phyloP scores from a whole-genome alignment of 1,140 invertebrate genomes.

The Diachasmimorpha longicaudata region DNA sequence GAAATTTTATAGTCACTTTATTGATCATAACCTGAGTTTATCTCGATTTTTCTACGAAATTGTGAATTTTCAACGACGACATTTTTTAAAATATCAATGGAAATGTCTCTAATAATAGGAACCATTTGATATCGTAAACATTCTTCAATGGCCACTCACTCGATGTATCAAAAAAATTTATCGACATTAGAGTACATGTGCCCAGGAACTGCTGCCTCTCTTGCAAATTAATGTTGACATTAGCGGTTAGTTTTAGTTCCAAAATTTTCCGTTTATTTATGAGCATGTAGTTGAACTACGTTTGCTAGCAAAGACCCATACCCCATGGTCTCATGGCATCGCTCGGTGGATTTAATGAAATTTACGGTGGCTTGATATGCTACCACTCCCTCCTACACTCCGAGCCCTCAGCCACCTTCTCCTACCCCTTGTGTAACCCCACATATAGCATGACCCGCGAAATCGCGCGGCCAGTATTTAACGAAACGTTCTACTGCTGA shows the following conservation, averaged over 20 bases:
- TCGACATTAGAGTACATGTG: no score
- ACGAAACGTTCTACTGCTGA: neutral
- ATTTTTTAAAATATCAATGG: no score
- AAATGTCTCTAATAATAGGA: no score
- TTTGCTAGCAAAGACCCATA: neutral
- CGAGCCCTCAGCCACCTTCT: neutral
- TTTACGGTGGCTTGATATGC: slow-evolving; percentile 4
- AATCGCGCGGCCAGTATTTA: slow-evolving; percentile 1
- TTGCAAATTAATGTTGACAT: neutral
- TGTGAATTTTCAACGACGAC: no score
- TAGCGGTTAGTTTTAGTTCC: neutral
- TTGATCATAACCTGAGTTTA: no score
- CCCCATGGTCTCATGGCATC: neutral
- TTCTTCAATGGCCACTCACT: no score
- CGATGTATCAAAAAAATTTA: no score
- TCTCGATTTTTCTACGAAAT: no score
- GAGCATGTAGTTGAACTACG: neutral
- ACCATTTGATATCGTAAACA: no score
- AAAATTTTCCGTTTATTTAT: neutral
- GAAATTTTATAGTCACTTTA: no score
- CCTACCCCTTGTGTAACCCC: neutral
- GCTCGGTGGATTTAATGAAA: slow-evolving; percentile 1
- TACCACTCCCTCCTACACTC: neutral
- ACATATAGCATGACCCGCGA: neutral
- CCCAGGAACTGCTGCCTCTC: no score